Percentiles rank a stretch among this genome's conserved stretches.
These are phyloP conservation scores for Drosophila ohnishii DNA, from an alignment of 1,140 invertebrate genomes.

Conservation along the genomic window DNA sequence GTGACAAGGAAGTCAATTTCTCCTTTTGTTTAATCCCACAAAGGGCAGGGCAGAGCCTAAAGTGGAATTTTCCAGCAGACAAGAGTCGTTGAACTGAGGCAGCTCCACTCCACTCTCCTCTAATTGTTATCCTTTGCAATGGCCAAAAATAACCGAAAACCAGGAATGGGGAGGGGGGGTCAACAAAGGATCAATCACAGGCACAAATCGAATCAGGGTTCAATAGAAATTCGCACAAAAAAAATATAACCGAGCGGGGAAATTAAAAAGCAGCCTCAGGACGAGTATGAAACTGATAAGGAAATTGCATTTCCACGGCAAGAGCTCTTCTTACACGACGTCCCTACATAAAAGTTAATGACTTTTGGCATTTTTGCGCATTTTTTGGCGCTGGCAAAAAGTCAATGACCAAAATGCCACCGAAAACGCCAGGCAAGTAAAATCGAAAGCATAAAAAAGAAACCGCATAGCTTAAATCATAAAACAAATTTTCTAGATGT, in stretches of 20 bases:
- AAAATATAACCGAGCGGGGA: conserved; percentile 6
- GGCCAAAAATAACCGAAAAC: background rate
- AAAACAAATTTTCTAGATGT: conserved; percentile 58
- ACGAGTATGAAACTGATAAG: conserved; percentile 52
- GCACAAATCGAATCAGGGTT: conserved; percentile 60
- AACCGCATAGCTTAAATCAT: conserved; percentile 52
- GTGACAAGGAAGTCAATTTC: conserved; percentile 42
- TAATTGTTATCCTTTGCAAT: conserved; percentile 26
- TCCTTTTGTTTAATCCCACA: conserved; percentile 23
- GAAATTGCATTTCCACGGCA: conserved; percentile 65
- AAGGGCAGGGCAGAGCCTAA: background rate
- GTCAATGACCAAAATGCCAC: conserved; percentile 58
- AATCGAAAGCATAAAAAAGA: conserved; percentile 59
- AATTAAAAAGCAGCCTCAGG: conserved; percentile 23
- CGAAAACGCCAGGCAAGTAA: conserved; percentile 46
- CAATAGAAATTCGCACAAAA: conserved; percentile 27
- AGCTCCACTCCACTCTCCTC: background rate
- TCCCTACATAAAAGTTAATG: conserved; percentile 61
- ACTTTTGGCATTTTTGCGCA: conserved; percentile 57
- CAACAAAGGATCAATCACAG: conserved; percentile 54
- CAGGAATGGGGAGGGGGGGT: background rate
- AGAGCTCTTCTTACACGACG: background rate
- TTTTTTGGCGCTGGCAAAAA: conserved; percentile 43
- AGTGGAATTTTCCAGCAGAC: conserved; percentile 13
- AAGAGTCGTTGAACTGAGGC: conserved; percentile 21